Percentiles rank a stretch among this genome's conserved stretches.
phyloP scores from a whole-genome alignment of 2,797 vertebrate genomes.

The Macroramphosus scolopax region DNA sequence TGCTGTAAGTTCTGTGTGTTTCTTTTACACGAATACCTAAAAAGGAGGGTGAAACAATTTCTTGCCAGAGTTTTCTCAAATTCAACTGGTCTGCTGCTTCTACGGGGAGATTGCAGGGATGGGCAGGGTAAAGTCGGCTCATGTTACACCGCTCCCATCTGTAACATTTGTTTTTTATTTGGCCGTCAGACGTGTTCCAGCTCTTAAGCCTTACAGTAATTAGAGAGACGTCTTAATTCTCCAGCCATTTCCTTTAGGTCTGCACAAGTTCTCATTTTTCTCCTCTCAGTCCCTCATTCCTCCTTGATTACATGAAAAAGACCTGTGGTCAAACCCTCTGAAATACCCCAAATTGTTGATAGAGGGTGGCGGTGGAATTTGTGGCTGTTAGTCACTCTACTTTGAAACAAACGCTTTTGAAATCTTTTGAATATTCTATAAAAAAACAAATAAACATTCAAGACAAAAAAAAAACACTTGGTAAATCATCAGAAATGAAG shows the following conservation, averaged over 20 bases:
- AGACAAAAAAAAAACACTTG: no score
- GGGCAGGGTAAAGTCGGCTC: slow-evolving; percentile 45
- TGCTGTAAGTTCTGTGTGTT: no score
- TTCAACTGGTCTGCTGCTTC: slow-evolving; percentile 9
- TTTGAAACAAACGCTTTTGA: slow-evolving; percentile 29
- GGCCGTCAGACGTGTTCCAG: slow-evolving; percentile 62
- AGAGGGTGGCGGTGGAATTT: slow-evolving; percentile 49
- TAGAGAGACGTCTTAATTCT: slow-evolving; percentile 70
- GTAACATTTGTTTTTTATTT: slow-evolving; percentile 78
- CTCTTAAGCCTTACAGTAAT: slow-evolving; percentile 57
- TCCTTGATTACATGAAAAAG: slow-evolving; percentile 65
- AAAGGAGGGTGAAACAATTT: not conserved
- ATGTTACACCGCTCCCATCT: slow-evolving; percentile 58
- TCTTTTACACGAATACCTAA: not conserved
- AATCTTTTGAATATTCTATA: no score
- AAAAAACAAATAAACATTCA: slow-evolving; percentile 9
- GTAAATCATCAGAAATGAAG: slow-evolving; percentile 15
- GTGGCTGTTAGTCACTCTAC: slow-evolving; percentile 29
- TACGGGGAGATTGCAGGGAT: slow-evolving; percentile 38
- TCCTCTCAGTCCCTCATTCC: slow-evolving; percentile 51
- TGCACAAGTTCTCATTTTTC: slow-evolving; percentile 47
- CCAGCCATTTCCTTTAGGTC: slow-evolving; percentile 64
- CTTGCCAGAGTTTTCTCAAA: slow-evolving; percentile 7
- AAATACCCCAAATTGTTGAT: slow-evolving; percentile 52
- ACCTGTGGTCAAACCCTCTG: slow-evolving; percentile 52